phyloP scores from a whole-genome alignment of 2,797 vertebrate genomes.

The Arctocebus calabarensis region DNA sequence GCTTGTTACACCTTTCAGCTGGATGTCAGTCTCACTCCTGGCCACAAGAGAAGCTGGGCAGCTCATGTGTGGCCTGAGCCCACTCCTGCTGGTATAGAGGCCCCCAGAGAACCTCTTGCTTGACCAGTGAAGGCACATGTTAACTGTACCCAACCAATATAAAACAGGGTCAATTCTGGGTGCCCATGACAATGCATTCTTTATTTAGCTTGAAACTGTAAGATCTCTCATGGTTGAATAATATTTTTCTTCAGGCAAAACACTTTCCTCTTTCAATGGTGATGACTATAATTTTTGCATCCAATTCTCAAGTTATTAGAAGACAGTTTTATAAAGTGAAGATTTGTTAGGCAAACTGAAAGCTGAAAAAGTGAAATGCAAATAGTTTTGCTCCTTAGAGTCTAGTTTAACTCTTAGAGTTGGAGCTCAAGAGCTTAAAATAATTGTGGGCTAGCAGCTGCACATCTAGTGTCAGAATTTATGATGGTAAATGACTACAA shows the following conservation, averaged over 20 bases:
- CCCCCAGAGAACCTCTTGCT: background rate
- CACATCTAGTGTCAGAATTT: background rate
- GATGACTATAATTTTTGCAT: background rate
- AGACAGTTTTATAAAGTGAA: background rate
- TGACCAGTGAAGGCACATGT: background rate
- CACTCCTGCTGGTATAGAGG: background rate
- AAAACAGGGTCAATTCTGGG: background rate
- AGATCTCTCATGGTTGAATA: background rate
- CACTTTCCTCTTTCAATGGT: background rate
- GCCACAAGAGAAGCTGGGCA: background rate
- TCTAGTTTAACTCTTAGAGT: background rate
- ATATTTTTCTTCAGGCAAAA: background rate
- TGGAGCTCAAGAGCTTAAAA: slow-evolving; percentile 1
- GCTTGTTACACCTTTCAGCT: background rate
- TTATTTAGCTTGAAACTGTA: background rate
- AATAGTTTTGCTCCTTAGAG: background rate
- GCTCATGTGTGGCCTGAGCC: background rate
- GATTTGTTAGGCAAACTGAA: background rate
- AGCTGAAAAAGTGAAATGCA: background rate
- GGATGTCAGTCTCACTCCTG: background rate
- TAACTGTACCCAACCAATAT: background rate
- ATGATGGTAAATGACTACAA: background rate
- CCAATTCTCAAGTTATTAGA: background rate
- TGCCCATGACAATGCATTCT: background rate
- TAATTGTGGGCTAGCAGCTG: background rate